phyloP scores from a whole-genome alignment of 2,797 vertebrate species.

The Sebastes elongatus region DNA sequence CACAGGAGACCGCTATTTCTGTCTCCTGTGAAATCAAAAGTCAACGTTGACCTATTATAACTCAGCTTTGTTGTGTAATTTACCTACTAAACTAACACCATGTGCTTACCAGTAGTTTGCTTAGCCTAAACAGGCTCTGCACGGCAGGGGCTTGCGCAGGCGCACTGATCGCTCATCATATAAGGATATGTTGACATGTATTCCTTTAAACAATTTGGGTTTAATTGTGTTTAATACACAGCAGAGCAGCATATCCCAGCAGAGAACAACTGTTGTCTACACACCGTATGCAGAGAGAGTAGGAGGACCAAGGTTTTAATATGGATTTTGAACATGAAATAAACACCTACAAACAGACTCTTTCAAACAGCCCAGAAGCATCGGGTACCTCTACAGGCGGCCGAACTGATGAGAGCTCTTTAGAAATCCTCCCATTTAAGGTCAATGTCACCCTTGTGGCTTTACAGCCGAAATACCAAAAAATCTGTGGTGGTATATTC shows the following conservation, averaged over 20 bases:
- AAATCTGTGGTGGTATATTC: slow-evolving; percentile 60
- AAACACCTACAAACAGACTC: not conserved
- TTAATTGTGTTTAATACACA: not conserved
- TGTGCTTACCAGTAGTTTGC: not conserved
- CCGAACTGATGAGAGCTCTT: not conserved
- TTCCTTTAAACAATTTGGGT: not conserved
- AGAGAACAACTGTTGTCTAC: not conserved
- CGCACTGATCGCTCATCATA: too few relatives aligned
- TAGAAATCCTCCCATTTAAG: slow-evolving; percentile 32
- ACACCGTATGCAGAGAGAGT: not conserved
- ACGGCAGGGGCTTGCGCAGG: too few relatives aligned
- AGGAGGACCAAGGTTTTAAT: not conserved
- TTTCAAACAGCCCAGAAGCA: not conserved
- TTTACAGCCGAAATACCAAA: slow-evolving; percentile 61
- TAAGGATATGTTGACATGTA: too few relatives aligned
- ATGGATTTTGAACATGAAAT: not conserved
- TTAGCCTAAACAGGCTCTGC: not conserved
- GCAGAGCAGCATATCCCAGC: not conserved
- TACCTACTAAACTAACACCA: too few relatives aligned
- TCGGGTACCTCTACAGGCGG: not conserved
- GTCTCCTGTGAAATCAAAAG: too few relatives aligned
- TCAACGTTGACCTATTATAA: rapidly evolving
- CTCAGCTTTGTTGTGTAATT: too few relatives aligned
- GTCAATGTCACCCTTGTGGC: slow-evolving; percentile 55
- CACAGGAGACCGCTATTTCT: rapidly evolving